Conservation (phyloP, 2,113 vertebrate genomes). For the Rissa tridactyla region DNA sequence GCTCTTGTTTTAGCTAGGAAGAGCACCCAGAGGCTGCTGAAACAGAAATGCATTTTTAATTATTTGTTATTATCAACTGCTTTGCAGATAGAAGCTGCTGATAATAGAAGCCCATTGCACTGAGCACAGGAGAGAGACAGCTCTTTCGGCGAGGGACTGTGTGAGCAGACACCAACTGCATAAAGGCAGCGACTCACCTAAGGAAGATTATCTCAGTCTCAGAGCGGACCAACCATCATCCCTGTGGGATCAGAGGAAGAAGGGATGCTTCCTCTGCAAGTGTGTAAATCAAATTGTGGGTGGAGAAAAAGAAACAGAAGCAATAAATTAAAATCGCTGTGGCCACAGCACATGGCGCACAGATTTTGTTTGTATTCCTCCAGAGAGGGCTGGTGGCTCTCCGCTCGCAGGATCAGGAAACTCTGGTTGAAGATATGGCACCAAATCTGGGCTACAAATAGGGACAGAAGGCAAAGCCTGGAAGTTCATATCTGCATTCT, state of each 20-base stretch:
- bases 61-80: slow-evolving; percentile 1
- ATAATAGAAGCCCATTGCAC: not conserved
- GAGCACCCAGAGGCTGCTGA: not conserved
- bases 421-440: not conserved
- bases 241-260: not conserved
- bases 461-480: not conserved
- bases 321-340: not conserved
- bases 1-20: not conserved
- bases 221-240: not conserved
- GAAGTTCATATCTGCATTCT: not conserved
- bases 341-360: not conserved
- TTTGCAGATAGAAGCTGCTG: not conserved
- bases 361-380: not conserved
- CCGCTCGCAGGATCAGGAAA: not conserved
- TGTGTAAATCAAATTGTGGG: not conserved
- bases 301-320: not conserved
- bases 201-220: not conserved
- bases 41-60: slow-evolving; percentile 5
- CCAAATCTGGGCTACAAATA: not conserved
- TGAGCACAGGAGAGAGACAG: not conserved
- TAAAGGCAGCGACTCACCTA: not conserved
- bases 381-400: not conserved
- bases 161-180: not conserved
- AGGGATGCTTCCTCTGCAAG: not conserved
- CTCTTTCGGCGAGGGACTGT: not conserved